Evolutionary conservation across 2,888 invertebrate species (phyloP), one percentile per base, ranked within the genome.

Genomic region (Amphimallon solstitiale): DNA sequence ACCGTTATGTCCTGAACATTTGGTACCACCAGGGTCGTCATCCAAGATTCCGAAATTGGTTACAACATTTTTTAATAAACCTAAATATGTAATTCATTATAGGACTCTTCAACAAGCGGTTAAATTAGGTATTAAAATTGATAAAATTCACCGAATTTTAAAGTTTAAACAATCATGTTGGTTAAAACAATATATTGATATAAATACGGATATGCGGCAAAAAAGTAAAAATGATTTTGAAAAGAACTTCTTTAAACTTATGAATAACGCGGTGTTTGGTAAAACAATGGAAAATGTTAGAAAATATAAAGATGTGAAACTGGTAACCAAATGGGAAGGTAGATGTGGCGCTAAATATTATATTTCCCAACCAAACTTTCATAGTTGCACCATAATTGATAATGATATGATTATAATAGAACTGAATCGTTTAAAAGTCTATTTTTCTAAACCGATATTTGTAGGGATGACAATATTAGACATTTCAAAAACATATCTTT

Each of bases 121-220:
- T 15, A 49, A 63, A 40, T 52, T 68, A 45, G 75, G 75, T 6
- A 34, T 79, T 5, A 68, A 64, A 63, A 37, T 78, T 17, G 68
- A 23, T 17, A 75, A 76, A 71, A 71, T 78, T 35, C 75, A 80
- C 72, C 70, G 77, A 67, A 69, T 77, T 10, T 66, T 79, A 61
- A 70, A 76, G 68, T 81, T 81, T 69, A 69, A 77, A 17, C 79
- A 81, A 73, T 73, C 72, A 45, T 65, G 75, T 1, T 81, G 78
- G 77, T 66, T 80, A 9, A 72, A 79, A 68, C 56, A 67, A 52
- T 81, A 80, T 67, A 80, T 81, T 38, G 77, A 80, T 29, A 65
- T 80, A 61, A 83, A 82, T 71, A 80, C 77, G 3, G 52, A 74
- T 35, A 48, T 78, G 23, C 61, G 80, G 62, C 76, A 72, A 19